Evolutionary conservation across 1,140 invertebrate species (phyloP), one percentile per base, ranked within the genome.

Genomic region (Atopsyche davidsoni): DNA sequence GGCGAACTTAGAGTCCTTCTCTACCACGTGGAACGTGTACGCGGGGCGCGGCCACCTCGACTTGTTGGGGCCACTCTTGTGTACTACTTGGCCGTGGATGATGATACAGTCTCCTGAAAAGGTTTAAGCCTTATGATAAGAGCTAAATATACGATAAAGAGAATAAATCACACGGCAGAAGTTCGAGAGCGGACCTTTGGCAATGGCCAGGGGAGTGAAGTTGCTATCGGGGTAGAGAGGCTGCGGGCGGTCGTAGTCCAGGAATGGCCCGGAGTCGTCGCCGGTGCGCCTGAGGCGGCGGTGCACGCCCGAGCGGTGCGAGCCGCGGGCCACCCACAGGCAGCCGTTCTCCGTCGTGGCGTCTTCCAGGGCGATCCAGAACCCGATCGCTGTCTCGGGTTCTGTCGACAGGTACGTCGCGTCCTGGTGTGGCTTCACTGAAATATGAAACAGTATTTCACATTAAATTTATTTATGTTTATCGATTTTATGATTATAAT

Each of bases 291-390:
- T 62, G 68, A 83, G 87, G 59, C 86, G 75, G 38, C 84, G 68
- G 58, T 87, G 85, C 0, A 89, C 79, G 1, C 82, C 85, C 58
- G 82, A 82, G 65, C 85, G 86, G 64, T 98, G 95, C 0, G 94
- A 97, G 1, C 91, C 91, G 32, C 85, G 85, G 1, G 88, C 81
- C 63, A 96, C 91, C 81, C 87, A 92, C 3, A 99, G 74, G 64
- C 96, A 98, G 4, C 96, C 95, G 66, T 99, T 98, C 62, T 96
- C 85, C 7, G 81, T 41, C 0, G 85, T 94, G 2, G 92, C 88
- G 62, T 97, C 91, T 60, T 98, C 92, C 1, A 98, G 67, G 2
- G 96, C 89, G 36, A 98, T 86, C 96, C 96, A 98, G 61, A 96
- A 86, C 1, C 95, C 94, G 10, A 92, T 67, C 1, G 86, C 75